These are phyloP conservation scores for Peromyscus leucopus DNA, from an alignment of 2,113 vertebrate species.

Conservation along the genomic window DNA sequence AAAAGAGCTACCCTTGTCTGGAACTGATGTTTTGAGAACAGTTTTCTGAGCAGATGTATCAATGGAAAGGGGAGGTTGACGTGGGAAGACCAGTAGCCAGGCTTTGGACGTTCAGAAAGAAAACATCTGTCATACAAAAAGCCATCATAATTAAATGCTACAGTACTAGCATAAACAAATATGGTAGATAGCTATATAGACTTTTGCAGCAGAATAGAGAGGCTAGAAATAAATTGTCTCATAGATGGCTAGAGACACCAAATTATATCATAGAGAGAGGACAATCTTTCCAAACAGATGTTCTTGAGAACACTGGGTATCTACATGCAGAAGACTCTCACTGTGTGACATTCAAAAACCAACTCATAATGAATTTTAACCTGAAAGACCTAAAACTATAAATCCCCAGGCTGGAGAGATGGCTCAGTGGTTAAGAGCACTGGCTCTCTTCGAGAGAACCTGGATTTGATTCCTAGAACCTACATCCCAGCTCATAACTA, in stretches of 20 bases:
- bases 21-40: neutral
- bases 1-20: neutral
- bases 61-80: constrained; percentile 44
- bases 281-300: neutral
- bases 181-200: neutral
- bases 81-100: neutral
- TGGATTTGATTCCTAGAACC: neutral
- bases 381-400: neutral
- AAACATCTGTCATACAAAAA: constrained; percentile 36
- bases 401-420: neutral
- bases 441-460: neutral
- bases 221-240: neutral
- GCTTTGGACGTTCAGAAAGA: constrained; percentile 82
- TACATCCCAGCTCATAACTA: too few relatives aligned
- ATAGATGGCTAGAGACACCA: neutral
- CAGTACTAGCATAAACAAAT: neutral
- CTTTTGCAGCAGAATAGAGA: neutral
- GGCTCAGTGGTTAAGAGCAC: neutral
- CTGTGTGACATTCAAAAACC: neutral
- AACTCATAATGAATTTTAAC: neutral
- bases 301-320: neutral
- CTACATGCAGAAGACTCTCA: neutral
- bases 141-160: neutral
- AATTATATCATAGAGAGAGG: neutral
- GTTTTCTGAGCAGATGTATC: constrained; percentile 43